Base-by-base conservation (phyloP, 2,888 invertebrate species). In the Caenorhabditis sulstoni region DNA sequence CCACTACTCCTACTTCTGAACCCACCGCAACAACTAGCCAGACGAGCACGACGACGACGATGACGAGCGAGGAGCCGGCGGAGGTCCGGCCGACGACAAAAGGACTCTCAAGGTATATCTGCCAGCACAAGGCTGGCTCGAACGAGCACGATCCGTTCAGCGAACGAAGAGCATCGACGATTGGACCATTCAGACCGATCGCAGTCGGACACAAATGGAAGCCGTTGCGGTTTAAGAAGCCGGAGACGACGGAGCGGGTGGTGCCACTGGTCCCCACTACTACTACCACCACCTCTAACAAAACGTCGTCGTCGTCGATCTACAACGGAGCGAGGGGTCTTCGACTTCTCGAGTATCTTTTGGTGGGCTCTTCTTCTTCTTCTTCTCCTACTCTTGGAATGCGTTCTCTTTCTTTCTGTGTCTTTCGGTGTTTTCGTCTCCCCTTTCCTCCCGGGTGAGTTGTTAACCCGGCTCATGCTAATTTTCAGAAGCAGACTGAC, bases 101-200 rank as follows among this genome's bases (percentile, higher is more conserved):
- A 41, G 61, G 55, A 66, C 57, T 71, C 52, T 67, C 67, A 66
- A 81, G 84, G 84, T 84, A 82, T 79, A 84, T 84, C 75, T 84
- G 84, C 65, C 80, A 73, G 50, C 79, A 81, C 71, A 78, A 68
- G 66, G 75, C 74, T 52, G 78, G 76, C 66, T 66, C 79, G 73
- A 79, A 79, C 79, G 74, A 79, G 65, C 67, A 68, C 59, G 70
- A 74, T 59, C 74, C 74, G 68, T 74, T 79, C 74, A 58, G 66
- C 75, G 80, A 80, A 75, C 74, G 80, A 80, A 44, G 75, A 58
- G 52, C 73, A 55, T 68, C 80, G 52, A 84, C 84, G 55, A 79
- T 82, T 45, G 82, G 75, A 29, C 84, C 84, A 70, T 84, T 84
- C 77, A 77, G 84, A 71, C 79, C 79, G n/a, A 79, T 82, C 23